A percentile compares a stretch with the other conserved stretches of the same genome.
Conservation (phyloP, 2,888 invertebrate species). For the Ectropis crepuscularia region DNA sequence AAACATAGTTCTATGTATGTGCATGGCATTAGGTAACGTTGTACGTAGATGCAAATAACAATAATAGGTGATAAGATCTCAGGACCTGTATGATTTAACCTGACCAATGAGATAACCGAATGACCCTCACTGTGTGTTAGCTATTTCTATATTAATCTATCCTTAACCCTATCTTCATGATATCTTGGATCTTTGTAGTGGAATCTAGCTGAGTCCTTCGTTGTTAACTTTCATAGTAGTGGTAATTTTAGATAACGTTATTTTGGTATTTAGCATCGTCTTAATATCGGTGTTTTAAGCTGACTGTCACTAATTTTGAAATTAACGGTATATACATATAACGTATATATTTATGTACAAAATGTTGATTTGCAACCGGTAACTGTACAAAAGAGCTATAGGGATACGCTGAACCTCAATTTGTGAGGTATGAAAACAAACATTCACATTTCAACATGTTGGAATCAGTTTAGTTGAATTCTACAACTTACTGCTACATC, state of each 20-base stretch:
- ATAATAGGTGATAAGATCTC: slow-evolving; percentile 70
- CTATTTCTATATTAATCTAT: slow-evolving; percentile 55
- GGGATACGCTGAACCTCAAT: too few relatives aligned
- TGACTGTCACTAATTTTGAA: slow-evolving; percentile 81
- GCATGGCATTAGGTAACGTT: slow-evolving; percentile 82
- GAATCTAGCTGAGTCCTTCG: slow-evolving; percentile 74
- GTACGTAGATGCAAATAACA: slow-evolving; percentile 79
- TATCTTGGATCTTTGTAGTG: slow-evolving; percentile 63
- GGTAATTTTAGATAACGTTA: slow-evolving; percentile 70
- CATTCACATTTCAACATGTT: too few relatives aligned
- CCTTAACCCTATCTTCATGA: slow-evolving; percentile 59
- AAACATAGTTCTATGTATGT: slow-evolving; percentile 71
- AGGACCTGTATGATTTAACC: slow-evolving; percentile 41
- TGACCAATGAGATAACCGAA: slow-evolving; percentile 53
- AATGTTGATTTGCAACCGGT: background rate
- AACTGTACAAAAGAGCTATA: too few relatives aligned
- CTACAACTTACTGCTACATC: too few relatives aligned
- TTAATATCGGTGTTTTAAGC: slow-evolving; percentile 56
- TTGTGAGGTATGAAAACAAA: too few relatives aligned
- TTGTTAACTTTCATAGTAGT: slow-evolving; percentile 80
- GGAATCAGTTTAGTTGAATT: too few relatives aligned
- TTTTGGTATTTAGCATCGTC: slow-evolving; percentile 76
- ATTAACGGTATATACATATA: slow-evolving; percentile 46
- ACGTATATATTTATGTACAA: slow-evolving; percentile 25
- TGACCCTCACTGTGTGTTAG: slow-evolving; percentile 57